Evolutionary conservation across 2,888 invertebrate genomes (phyloP), one percentile per base, ranked within the genome.

Genomic region (Watsonalla cultraria): DNA sequence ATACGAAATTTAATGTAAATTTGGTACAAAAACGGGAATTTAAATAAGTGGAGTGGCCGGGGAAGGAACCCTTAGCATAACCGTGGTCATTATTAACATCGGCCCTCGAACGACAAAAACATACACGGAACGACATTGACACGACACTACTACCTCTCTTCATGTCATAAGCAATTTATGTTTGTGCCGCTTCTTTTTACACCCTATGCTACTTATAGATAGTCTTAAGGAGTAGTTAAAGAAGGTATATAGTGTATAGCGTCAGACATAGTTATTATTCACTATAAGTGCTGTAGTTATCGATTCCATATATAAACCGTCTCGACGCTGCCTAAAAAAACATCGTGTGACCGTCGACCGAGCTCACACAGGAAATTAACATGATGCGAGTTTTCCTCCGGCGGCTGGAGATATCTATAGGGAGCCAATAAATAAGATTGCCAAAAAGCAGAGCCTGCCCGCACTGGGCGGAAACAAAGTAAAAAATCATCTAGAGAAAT

Each of bases 1-100:
- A 76, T 80, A 75, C 81, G 76, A 81, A 85, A 84, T 84, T 77
- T 84, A 84, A 90, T 89, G 90, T 89, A 89, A 90, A 90, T 90
- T 88, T 84, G 78, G 75, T 83, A 87, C 80, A 87, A 85, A 88
- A 90, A 90, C 84, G 81, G 81, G 84, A 85, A 90, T 90, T 89
- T 90, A 89, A 90, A 90, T 90, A 87, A 89, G 85, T 86, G 84
- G 76, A 83, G 81, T 82, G 80, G 78, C 78, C 65, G 67, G 69
- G 68, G 65, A 75, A 74, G 37, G 37, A 72, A 76, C 84, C 82
- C 86, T 87, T 82, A 76, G 80, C 82, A 84, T 86, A 84, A 84
- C 78, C 75, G 68, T 68, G 74, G 73, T 72, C 86, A 82, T 86
- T 89, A 86, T 83, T 82, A 80, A 84, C 84, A 78, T 78, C 70